Conservation (phyloP, 2,888 invertebrate species). For the Axea sp. region DNA sequence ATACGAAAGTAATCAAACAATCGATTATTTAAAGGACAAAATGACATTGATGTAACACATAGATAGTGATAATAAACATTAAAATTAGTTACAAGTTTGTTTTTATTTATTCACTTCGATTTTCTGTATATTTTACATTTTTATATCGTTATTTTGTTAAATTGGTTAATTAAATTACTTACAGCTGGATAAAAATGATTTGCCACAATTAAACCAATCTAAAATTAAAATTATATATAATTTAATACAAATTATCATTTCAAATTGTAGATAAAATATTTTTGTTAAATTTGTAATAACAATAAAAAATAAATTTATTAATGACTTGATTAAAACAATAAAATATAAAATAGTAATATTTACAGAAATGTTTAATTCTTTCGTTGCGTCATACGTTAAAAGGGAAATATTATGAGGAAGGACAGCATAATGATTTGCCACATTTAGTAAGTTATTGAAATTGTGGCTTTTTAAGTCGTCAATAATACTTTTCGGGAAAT, state of each 20-base stretch:
- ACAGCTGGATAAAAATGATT: conserved; percentile 3
- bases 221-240: neutral
- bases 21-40: conserved; percentile 57
- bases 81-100: conserved; percentile 49
- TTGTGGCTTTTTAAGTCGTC: conserved; percentile 60
- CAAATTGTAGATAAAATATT: too few species aligned
- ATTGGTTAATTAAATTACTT: conserved; percentile 1
- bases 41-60: conserved; percentile 62
- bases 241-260: too few species aligned
- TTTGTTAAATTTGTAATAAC: too few species aligned
- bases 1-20: conserved; percentile 57
- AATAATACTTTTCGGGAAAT: conserved; percentile 61
- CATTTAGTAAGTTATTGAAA: conserved; percentile 66
- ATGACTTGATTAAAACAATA: too few species aligned
- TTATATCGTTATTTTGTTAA: neutral
- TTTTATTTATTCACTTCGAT: conserved; percentile 1
- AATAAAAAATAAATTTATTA: too few species aligned
- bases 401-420: conserved; percentile 66
- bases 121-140: neutral
- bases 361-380: conserved; percentile 66
- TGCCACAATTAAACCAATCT: neutral
- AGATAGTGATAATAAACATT: conserved; percentile 61
- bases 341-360: neutral
- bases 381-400: conserved; percentile 64
- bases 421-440: conserved; percentile 71